Conservation (phyloP, 2,888 invertebrate species). For the Parelbella ahira region DNA sequence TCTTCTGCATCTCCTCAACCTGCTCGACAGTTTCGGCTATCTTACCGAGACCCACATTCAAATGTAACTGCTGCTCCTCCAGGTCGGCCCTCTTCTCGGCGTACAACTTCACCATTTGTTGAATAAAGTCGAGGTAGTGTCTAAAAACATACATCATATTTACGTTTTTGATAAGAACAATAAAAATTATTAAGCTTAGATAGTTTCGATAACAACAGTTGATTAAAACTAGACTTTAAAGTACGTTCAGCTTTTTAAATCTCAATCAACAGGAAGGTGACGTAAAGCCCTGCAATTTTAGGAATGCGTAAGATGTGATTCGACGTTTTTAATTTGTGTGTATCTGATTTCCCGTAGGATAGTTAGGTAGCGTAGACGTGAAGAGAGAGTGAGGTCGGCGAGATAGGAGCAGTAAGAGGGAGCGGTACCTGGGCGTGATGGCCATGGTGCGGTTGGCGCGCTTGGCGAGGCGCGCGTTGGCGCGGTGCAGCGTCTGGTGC, state of each 20-base stretch:
- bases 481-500: conserved; percentile 97
- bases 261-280: too few species aligned
- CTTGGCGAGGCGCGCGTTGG: conserved; percentile 94
- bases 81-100: conserved; percentile 98
- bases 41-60: conserved; percentile 99
- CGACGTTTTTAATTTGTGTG: too few species aligned
- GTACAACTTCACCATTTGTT: conserved; percentile 98
- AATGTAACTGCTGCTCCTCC: conserved; percentile 98
- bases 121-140: conserved; percentile 99
- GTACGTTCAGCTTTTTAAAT: too few species aligned
- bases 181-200: too few species aligned
- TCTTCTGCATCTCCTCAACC: conserved; percentile 99
- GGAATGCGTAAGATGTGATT: too few species aligned
- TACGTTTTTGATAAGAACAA: background rate
- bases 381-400: too few species aligned
- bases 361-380: too few species aligned
- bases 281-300: too few species aligned
- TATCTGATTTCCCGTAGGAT: too few species aligned
- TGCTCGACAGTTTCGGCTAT: conserved; percentile 99
- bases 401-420: too few species aligned
- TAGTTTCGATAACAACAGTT: too few species aligned
- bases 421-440: conserved; percentile 96
- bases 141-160: conserved; percentile 65
- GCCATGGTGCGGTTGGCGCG: conserved; percentile 97
- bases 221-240: too few species aligned